Base-by-base conservation (phyloP, 2,888 invertebrate species). In the Thereva nobilitata region DNA sequence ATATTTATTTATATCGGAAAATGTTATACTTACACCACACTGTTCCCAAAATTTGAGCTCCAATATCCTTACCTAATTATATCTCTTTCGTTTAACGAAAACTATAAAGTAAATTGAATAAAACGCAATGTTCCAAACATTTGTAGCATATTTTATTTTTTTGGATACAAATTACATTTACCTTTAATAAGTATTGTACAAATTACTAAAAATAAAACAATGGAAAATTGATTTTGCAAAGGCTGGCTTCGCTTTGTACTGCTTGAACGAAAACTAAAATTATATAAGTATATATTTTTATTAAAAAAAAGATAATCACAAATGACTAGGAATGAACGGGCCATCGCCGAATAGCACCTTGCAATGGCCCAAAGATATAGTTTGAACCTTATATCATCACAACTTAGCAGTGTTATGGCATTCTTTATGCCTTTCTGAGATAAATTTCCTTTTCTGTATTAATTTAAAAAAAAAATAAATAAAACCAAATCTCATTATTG, bases 91-190 rank as follows among this genome's bases (percentile, higher is more conserved):
- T 44, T n/a, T 34, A n/a, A 37, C 34, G 37, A 23, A 49, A 41
- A 53, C 3, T 5, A 34, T 50, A 8, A 61, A 47, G 34, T 10
- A 55, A 47, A 63, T 44, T 34, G 34, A 56, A 61, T 23, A 34
- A 47, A 10, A 45, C 12, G 35, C 45, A 38, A 56, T 67, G 38
- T 41, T 55, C 56, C 66, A 68, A 66, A 68, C 63, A 56, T 63
- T 68, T 65, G 37, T 65, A 59, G 41, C 59, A 65, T 66, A 42
- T 37, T 67, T 55, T 50, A 53, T 55, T 63, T 63, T 68, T 55
- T 68, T 59, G 61, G 61, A 68, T 68, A 68, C 68, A 68, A 66
- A 68, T 68, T 66, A 66, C 65, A 66, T 55, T 61, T 61, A 54
- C 34, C 59, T 66, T 59, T 59, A 23, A 59, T 59, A 61, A 50